These are phyloP conservation scores for Leuciscus idus DNA, from an alignment of 2,113 vertebrate genomes.

Conservation along the genomic window DNA sequence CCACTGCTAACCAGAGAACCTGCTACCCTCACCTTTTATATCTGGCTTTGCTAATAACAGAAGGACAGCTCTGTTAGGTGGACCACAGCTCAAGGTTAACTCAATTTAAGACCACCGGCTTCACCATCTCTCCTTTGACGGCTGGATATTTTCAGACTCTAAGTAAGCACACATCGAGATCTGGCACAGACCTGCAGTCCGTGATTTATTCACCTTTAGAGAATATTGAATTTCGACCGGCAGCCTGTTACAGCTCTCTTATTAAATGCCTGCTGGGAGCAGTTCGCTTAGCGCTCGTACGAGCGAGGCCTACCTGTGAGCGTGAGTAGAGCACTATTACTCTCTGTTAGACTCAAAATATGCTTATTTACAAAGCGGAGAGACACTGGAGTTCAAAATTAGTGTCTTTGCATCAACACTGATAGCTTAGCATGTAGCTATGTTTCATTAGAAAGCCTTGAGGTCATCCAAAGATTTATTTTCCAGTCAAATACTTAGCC, in stretches of 20 bases:
- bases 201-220: constrained; percentile 45
- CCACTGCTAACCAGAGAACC: neutral
- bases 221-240: constrained; percentile 43
- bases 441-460: neutral
- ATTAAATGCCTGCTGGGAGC: constrained; percentile 39
- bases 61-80: neutral
- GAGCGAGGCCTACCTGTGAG: constrained; percentile 1
- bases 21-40: constrained; percentile 13
- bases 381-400: neutral
- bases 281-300: neutral
- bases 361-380: neutral
- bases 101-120: constrained; percentile 24
- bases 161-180: constrained; percentile 16
- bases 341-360: neutral
- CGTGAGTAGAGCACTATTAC: neutral
- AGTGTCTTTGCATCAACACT: neutral
- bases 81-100: constrained; percentile 25
- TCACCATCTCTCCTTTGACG: neutral
- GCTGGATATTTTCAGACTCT: neutral
- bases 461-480: neutral
- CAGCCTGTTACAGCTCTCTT: constrained; percentile 30
- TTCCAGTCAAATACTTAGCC: neutral
- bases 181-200: neutral
- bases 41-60: constrained; percentile 4
- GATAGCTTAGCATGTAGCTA: neutral